phyloP scores from a whole-genome alignment of 2,113 vertebrate species.

The Lampris megalopsis region DNA sequence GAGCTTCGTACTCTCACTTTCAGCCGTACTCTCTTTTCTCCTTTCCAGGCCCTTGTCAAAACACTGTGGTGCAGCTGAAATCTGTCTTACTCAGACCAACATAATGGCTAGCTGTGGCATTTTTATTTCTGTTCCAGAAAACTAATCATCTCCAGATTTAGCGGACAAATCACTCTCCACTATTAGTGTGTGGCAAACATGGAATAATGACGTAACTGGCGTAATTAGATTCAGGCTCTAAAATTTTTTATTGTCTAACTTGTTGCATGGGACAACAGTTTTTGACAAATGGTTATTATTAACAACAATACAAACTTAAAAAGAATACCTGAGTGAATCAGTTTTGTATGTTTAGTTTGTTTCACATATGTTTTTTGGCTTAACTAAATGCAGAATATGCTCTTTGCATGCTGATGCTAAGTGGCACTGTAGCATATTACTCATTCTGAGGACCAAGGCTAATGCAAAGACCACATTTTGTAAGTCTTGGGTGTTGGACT shows the following conservation, averaged over 20 bases:
- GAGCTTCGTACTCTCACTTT: neutral
- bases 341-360: neutral
- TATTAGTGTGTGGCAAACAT: slow-evolving; percentile 21
- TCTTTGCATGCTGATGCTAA: neutral
- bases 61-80: slow-evolving; percentile 38
- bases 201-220: slow-evolving; percentile 29
- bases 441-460: no score
- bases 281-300: slow-evolving; percentile 12
- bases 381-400: neutral
- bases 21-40: slow-evolving; percentile 21
- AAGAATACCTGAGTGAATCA: neutral
- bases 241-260: neutral
- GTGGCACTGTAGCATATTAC: neutral
- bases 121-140: slow-evolving; percentile 54
- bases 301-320: slow-evolving; percentile 10
- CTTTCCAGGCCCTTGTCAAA: slow-evolving; percentile 50
- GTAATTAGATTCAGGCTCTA: slow-evolving; percentile 32
- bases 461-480: no score
- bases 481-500: no score
- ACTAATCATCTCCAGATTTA: slow-evolving; percentile 68
- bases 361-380: neutral
- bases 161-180: slow-evolving; percentile 46
- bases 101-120: slow-evolving; percentile 50
- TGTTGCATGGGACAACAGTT: neutral
- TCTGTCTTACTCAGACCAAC: slow-evolving; percentile 46